Evolutionary conservation across 1,140 invertebrate species (phyloP).

Genomic region (Panagrolaimus sp.): DNA sequence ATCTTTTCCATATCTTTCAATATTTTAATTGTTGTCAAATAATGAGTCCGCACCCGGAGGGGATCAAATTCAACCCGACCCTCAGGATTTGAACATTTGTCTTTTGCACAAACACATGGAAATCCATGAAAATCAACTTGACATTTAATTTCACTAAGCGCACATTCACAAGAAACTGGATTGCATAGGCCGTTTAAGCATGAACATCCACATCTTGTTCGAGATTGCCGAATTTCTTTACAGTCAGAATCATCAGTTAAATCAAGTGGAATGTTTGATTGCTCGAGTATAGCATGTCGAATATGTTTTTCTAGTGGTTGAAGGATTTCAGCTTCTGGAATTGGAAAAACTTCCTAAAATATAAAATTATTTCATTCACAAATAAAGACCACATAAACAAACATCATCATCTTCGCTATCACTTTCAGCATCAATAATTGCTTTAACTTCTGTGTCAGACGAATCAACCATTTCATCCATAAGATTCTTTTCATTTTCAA

Average conservation of each 20-base stretch:
- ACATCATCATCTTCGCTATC: neutral
- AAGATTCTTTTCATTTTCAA: neutral
- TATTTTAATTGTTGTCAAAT: neutral
- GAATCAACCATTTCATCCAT: neutral
- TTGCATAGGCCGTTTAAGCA: neutral
- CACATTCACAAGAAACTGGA: neutral
- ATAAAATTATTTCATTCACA: neutral
- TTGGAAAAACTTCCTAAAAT: constrained; percentile 3
- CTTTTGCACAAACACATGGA: neutral
- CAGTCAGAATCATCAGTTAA: neutral
- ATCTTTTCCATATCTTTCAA: constrained; percentile 12
- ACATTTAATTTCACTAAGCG: constrained; percentile 1
- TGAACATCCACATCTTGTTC: neutral
- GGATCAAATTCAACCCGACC: constrained; percentile 5
- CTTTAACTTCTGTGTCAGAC: neutral
- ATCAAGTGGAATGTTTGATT: neutral
- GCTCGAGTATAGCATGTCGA: neutral
- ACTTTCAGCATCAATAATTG: neutral
- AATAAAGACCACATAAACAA: neutral
- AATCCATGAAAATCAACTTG: neutral
- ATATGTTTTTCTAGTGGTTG: constrained; percentile 10
- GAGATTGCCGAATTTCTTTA: constrained; percentile 4
- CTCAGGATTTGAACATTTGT: neutral
- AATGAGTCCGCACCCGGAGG: neutral
- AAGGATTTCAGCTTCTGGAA: neutral